Base-by-base conservation (phyloP, 1,140 invertebrate species). In the Streblospio benedicti region DNA sequence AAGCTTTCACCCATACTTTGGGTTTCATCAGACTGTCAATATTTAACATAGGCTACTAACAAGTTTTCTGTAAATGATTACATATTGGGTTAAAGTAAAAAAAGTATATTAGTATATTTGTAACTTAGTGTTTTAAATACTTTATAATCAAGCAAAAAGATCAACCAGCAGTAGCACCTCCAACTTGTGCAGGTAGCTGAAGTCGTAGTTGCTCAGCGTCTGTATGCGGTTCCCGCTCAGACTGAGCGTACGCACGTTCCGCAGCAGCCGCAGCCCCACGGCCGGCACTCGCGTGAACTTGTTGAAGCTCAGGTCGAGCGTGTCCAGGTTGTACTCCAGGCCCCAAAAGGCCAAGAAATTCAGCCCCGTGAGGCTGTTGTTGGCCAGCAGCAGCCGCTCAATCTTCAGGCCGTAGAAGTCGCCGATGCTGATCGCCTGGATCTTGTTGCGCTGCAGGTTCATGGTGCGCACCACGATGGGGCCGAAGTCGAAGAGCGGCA, bases 261-360 rank as follows among this genome's bases (percentile, higher is more conserved):
- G 23, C 41, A 57, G 25, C 30, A 57, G 25, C 20, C 35, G 30
- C 2, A 43, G 33, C 4, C 38, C 33, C 35, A 44, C 55, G 16
- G 35, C 25, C 35, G 55, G 55, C 27, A 52, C 50, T 1, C 47
- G 25, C 35, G 38, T 23, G 25, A 57, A 45, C 23, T 44, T 57
- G 38, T 57, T 57, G 55, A 44, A 57, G 55, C 55, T 57, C 6
- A 57, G 35, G 35, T 57, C 55, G 14, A 57, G 55, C 9, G 55
- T 57, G 25, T 57, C 55, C 1, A 57, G 55, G n/a, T 27, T 44
- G 14, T 41, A 33, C 41, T 25, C 41, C 18, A 57, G 41, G 14
- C 55, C 55, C 55, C 55, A 57, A 31, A 57, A 57, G 2, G 55
- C 20, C 1, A 57, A 27, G 33, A 45, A 45, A 16, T 45, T 57